phyloP scores from a whole-genome alignment of 1,140 invertebrate species.

The Acromyrmex echinatior region DNA sequence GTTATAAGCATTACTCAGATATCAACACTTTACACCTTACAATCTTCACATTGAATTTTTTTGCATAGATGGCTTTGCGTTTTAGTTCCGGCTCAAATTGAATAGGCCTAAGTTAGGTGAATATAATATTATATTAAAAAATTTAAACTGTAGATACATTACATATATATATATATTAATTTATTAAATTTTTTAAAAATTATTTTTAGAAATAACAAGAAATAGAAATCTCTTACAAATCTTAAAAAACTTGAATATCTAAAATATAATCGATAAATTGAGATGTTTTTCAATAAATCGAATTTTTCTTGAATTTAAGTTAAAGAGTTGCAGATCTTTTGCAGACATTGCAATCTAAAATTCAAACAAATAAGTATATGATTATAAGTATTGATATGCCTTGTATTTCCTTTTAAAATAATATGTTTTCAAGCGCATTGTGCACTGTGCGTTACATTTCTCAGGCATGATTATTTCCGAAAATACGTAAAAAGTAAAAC shows the following conservation, averaged over 20 bases:
- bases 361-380: not conserved
- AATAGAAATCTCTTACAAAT: not conserved
- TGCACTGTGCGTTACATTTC: not conserved
- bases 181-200: not conserved
- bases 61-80: too few species aligned
- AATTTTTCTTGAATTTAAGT: too few species aligned
- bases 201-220: not conserved
- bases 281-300: too few species aligned
- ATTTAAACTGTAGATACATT: not conserved
- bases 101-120: not conserved
- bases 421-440: not conserved
- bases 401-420: conserved; percentile 16
- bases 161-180: too few species aligned
- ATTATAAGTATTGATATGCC: not conserved
- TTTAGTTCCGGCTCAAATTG: too few species aligned
- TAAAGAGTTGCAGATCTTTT: too few species aligned
- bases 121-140: not conserved
- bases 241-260: too few species aligned
- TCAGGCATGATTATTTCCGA: not conserved
- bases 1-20: too few species aligned
- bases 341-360: too few species aligned
- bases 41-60: too few species aligned
- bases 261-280: too few species aligned
- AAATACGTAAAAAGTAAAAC: not conserved
- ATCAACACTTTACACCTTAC: too few species aligned